Base-by-base conservation (phyloP, 2,113 vertebrate genomes). In the Anthoscopus minutus region DNA sequence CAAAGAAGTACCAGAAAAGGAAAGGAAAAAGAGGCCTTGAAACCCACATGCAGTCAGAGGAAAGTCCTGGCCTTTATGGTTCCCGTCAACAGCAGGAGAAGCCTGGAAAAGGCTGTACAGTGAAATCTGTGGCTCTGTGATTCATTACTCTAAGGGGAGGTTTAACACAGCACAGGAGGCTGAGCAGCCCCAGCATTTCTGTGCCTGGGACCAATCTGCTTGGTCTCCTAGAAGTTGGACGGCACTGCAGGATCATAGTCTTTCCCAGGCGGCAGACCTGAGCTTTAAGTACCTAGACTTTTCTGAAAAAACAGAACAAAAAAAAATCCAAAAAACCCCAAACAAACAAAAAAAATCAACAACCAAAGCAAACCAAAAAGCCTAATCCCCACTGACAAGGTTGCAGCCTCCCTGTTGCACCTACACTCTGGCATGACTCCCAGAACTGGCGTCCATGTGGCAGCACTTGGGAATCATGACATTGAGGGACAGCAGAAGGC, bases 1-100 rank as follows among this genome's bases (percentile, higher is more conserved):
- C 64, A 87, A 44, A 88, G 74, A 65, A 96, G 58, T 37, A 65
- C 58, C 67, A 74, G 83, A 92, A 84, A 95, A 93, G 79, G 62
- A 69, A 87, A 73, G 67, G 57, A 74, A 80, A 91, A 66, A 61
- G 56, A 40, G 17, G 42, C 51, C 62, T 71, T 73, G 56, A 61
- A 81, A 92, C 17, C 38, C 42, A 42, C 47, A 74, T 48, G n/a
- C 22, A 51, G 54, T 18, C 44, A 69, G 72, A 42, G 24, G n/a
- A 53, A 92, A 89, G 69, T 60, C 42, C 61, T 83, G 84, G 88
- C 58, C 58, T 77, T 90, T 91, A 73, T 24, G 72, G 85, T 50
- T 88, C 74, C 86, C 5, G 4, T 91, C 44, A 66, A 16, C 76
- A 82, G 65, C 65, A 71, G 77, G 79, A 87, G 91, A 94, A 91